These are phyloP conservation scores for Antheraea assamensis DNA, from an alignment of 2,888 invertebrate species.

Conservation along the genomic window DNA sequence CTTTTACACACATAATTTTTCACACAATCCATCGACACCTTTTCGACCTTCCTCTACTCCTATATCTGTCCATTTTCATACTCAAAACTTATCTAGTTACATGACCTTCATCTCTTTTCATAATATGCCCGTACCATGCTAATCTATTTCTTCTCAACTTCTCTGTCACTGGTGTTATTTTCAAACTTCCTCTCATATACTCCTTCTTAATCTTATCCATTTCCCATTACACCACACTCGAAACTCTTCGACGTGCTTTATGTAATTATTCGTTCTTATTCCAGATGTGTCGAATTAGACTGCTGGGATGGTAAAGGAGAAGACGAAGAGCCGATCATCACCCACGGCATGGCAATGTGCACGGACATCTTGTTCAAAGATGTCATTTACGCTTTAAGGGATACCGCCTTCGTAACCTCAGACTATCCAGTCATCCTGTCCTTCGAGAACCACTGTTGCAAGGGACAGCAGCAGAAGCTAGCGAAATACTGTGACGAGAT, in stretches of 20 bases:
- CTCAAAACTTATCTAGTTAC: too few species aligned
- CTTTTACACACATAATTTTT: too few species aligned
- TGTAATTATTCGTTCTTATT: conserved; percentile 26
- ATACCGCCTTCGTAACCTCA: conserved; percentile 99
- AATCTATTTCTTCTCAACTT: too few species aligned
- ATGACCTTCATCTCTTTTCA: too few species aligned
- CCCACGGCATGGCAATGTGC: conserved; percentile 99
- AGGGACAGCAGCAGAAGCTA: conserved; percentile 97
- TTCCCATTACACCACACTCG: too few species aligned
- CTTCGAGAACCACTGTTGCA: conserved; percentile 99
- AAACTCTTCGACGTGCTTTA: neutral
- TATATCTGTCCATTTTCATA: too few species aligned
- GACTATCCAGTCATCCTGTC: conserved; percentile 98
- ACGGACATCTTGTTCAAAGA: conserved; percentile 99
- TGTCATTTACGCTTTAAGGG: conserved; percentile 97
- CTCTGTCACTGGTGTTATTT: too few species aligned
- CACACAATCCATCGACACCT: too few species aligned
- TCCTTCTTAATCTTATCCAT: too few species aligned
- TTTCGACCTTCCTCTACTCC: too few species aligned
- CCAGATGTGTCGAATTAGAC: conserved; percentile 97
- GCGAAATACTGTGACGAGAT: conserved; percentile 99
- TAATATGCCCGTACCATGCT: too few species aligned
- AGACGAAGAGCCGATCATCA: conserved; percentile 99
- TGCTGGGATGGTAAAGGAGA: conserved; percentile 99
- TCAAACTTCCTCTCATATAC: too few species aligned